Conservation (phyloP, 2,797 vertebrate genomes). For the Enteromius mattozi region DNA sequence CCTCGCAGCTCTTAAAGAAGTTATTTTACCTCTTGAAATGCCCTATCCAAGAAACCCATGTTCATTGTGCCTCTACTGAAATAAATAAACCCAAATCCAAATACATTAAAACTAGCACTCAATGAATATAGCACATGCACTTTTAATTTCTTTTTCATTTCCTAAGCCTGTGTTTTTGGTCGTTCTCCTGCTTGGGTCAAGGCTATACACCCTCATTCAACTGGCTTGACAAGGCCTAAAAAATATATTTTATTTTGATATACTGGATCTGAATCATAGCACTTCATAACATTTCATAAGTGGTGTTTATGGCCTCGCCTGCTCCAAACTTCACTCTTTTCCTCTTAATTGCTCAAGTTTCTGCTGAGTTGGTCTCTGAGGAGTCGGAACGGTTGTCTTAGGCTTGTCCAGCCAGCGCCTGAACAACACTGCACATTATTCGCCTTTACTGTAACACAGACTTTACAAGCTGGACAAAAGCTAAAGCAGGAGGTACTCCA, state of each 20-base stretch:
- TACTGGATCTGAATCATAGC: slow-evolving; percentile 64
- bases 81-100: slow-evolving; percentile 38
- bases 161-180: slow-evolving; percentile 26
- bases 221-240: slow-evolving; percentile 45
- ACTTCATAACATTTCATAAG: slow-evolving; percentile 69
- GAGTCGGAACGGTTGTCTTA: slow-evolving; percentile 28
- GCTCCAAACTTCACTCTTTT: slow-evolving; percentile 49
- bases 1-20: slow-evolving; percentile 2
- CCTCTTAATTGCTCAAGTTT: slow-evolving; percentile 27
- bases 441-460: slow-evolving; percentile 46
- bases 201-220: slow-evolving; percentile 63
- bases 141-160: slow-evolving; percentile 48
- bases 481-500: slow-evolving; percentile 44
- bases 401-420: slow-evolving; percentile 1
- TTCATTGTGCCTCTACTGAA: slow-evolving; percentile 35
- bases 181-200: slow-evolving; percentile 65
- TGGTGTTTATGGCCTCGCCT: slow-evolving; percentile 68
- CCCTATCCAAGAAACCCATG: not conserved
- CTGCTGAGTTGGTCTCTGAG: slow-evolving; percentile 38
- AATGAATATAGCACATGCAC: slow-evolving; percentile 33
- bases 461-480: slow-evolving; percentile 58
- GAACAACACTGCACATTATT: slow-evolving; percentile 58
- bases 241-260: slow-evolving; percentile 65
- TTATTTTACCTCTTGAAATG: not conserved
- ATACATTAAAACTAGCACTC: slow-evolving; percentile 42